Evolutionary conservation across 2,113 vertebrate species (phyloP).

Genomic region (Megaceryle torquata): DNA sequence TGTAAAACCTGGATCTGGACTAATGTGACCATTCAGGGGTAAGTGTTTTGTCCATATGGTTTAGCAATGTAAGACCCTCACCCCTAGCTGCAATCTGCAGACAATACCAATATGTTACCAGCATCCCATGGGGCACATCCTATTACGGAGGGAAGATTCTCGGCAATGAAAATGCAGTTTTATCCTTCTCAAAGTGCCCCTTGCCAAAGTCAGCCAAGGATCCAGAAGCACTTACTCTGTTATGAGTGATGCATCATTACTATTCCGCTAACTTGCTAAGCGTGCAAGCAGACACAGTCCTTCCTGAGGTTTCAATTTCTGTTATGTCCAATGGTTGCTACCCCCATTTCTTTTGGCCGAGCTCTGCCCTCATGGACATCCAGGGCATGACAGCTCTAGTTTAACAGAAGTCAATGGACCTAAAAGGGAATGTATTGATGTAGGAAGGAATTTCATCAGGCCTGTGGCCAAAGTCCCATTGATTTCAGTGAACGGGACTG

Average conservation of each 20-base stretch:
- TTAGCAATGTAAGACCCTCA: background rate
- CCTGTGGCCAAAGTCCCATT: background rate
- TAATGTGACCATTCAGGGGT: background rate
- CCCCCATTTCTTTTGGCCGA: background rate
- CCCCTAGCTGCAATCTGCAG: background rate
- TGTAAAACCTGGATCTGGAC: background rate
- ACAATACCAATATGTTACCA: background rate
- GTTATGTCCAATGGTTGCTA: background rate
- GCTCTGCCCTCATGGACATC: background rate
- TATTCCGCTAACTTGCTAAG: background rate
- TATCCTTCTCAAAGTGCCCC: slow-evolving; percentile 41
- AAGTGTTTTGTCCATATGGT: background rate
- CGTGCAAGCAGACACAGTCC: background rate
- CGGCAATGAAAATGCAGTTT: slow-evolving; percentile 40
- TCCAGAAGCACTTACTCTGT: background rate
- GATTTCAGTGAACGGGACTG: background rate
- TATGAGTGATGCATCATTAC: background rate
- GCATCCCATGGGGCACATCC: slow-evolving; percentile 14
- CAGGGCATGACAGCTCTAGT: background rate
- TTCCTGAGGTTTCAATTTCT: background rate
- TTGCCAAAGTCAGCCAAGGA: slow-evolving; percentile 43
- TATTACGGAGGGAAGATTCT: background rate
- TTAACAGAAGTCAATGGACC: background rate
- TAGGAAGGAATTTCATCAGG: background rate
- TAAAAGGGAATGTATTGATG: background rate